A percentile compares a stretch with the other conserved stretches of the same genome.
Evolutionary conservation across 2,113 vertebrate genomes (phyloP).

Genomic region (Pterocles gutturalis): DNA sequence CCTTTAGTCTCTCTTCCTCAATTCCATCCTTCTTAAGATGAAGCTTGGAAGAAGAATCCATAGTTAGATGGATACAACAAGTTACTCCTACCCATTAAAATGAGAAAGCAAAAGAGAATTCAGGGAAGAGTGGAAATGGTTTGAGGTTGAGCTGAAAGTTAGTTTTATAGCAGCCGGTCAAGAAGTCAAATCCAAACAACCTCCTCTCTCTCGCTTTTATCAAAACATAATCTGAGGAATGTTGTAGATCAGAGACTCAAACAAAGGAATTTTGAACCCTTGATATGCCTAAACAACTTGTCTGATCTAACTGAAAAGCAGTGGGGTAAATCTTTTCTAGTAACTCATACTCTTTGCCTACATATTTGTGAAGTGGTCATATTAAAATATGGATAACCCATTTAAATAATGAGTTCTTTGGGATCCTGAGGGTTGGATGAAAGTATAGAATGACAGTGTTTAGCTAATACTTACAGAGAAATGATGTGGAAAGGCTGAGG

Average conservation of each 20-base stretch:
- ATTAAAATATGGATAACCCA: not conserved
- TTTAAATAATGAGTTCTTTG: not conserved
- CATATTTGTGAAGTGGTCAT: not conserved
- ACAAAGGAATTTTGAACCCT: not conserved
- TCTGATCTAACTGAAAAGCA: not conserved
- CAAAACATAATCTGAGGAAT: constrained; percentile 31
- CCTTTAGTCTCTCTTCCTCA: constrained; percentile 20
- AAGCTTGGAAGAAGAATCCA: constrained; percentile 34
- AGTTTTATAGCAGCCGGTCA: not conserved
- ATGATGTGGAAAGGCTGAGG: not conserved
- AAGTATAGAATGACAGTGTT: not conserved
- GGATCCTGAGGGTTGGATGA: not conserved
- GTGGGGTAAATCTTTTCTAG: not conserved
- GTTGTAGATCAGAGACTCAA: not conserved
- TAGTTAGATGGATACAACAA: not conserved
- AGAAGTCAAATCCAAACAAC: constrained; percentile 3
- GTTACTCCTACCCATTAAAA: not conserved
- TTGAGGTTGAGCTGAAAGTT: not conserved
- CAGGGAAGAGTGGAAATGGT: not conserved
- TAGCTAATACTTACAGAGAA: not conserved
- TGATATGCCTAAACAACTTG: not conserved
- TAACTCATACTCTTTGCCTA: not conserved
- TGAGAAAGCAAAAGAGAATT: not conserved
- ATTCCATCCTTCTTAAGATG: constrained; percentile 23
- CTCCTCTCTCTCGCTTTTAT: not conserved